phyloP scores from a whole-genome alignment of 2,888 invertebrate genomes.

The Nemoura dubitans region DNA sequence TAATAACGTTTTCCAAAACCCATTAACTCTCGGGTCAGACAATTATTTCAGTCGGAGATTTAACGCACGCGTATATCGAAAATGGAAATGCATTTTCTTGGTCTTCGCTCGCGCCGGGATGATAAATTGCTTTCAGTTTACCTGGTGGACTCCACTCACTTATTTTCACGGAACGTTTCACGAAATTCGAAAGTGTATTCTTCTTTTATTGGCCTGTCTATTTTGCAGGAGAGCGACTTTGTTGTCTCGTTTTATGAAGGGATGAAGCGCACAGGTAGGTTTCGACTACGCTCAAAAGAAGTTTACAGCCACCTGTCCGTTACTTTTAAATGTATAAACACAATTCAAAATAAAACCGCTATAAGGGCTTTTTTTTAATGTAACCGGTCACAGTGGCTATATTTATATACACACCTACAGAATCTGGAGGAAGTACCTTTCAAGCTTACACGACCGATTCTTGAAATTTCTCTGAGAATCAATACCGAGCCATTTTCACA shows the following conservation, averaged over 20 bases:
- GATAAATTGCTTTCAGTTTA: not conserved
- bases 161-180: not conserved
- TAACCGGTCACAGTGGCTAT: not conserved
- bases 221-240: not conserved
- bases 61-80: not conserved
- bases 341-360: not conserved
- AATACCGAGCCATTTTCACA: not conserved
- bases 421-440: not conserved
- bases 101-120: not conserved
- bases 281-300: not conserved
- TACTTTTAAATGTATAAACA: not conserved
- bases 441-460: not conserved
- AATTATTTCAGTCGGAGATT: not conserved
- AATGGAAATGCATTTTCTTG: not conserved
- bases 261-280: not conserved
- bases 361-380: not conserved
- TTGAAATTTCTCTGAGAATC: not conserved
- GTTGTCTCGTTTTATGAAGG: not conserved
- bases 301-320: not conserved
- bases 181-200: not conserved
- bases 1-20: not conserved
- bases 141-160: not conserved
- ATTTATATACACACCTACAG: too few species aligned
- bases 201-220: not conserved
- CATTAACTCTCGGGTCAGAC: not conserved